These are phyloP conservation scores for Oxyruncus cristatus DNA, from an alignment of 2,113 vertebrate species.

Conservation along the genomic window DNA sequence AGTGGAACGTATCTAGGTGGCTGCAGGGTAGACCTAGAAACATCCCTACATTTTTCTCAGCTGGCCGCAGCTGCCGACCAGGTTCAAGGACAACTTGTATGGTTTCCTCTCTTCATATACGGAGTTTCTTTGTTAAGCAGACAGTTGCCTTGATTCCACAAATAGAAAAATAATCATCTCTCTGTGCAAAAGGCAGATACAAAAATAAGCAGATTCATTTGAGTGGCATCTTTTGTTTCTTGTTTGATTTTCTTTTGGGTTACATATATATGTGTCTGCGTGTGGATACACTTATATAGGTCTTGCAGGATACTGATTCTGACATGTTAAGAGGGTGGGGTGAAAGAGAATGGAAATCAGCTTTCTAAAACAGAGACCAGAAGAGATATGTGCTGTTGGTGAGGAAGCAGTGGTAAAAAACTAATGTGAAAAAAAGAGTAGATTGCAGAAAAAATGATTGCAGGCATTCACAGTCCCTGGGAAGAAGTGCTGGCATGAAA, in stretches of 20 bases:
- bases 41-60: background rate
- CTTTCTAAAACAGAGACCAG: background rate
- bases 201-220: background rate
- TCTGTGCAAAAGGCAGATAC: background rate
- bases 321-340: background rate
- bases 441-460: background rate
- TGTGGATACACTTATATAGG: fast-evolving
- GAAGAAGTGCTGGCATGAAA: background rate
- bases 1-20: fast-evolving
- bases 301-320: background rate
- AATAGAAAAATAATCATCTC: background rate
- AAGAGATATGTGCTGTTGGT: background rate
- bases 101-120: background rate
- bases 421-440: background rate
- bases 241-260: background rate
- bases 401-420: background rate
- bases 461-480: fast-evolving
- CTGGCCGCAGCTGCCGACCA: background rate
- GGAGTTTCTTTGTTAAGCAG: background rate
- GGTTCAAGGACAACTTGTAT: background rate
- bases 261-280: fast-evolving
- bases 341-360: background rate
- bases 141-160: background rate
- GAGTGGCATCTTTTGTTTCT: background rate
- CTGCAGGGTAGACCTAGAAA: background rate